Evolutionary conservation across 2,113 vertebrate species (phyloP).

Genomic region (Tachysurus vachellii): DNA sequence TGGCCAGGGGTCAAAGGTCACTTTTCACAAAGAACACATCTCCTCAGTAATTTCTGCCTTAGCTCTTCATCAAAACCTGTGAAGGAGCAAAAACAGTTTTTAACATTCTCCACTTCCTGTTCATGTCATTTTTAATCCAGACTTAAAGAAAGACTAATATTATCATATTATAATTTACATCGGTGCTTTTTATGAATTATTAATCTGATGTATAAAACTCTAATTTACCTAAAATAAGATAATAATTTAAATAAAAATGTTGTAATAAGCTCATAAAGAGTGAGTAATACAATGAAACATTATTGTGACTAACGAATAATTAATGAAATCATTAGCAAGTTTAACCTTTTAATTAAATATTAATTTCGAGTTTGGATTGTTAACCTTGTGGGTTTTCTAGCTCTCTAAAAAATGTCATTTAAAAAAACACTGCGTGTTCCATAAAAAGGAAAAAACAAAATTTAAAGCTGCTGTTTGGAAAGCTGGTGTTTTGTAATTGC

Average conservation of each 20-base stretch:
- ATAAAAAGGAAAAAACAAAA: too few relatives aligned
- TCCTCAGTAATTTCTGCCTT: constrained; percentile 60
- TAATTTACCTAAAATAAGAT: not conserved
- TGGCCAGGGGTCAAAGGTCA: constrained; percentile 17
- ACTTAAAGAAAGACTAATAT: not conserved
- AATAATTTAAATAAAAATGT: not conserved
- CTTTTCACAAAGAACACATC: not conserved
- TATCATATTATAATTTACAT: not conserved
- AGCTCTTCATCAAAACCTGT: constrained; percentile 67
- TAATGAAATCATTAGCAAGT: not conserved
- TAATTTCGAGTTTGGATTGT: not conserved
- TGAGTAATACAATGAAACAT: not conserved
- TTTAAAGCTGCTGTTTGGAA: not conserved
- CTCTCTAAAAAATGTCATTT: not conserved
- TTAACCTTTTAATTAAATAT: not conserved
- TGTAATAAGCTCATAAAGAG: not conserved
- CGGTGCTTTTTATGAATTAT: not conserved
- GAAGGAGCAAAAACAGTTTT: not conserved
- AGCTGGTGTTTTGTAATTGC: not conserved
- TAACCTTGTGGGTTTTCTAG: not conserved
- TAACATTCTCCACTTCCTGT: not conserved
- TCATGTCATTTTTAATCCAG: not conserved
- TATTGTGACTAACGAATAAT: not conserved
- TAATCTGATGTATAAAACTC: not conserved
- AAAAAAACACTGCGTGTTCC: not conserved